phyloP scores from a whole-genome alignment of 2,888 invertebrate species.

The Xanthorhoe designata region DNA sequence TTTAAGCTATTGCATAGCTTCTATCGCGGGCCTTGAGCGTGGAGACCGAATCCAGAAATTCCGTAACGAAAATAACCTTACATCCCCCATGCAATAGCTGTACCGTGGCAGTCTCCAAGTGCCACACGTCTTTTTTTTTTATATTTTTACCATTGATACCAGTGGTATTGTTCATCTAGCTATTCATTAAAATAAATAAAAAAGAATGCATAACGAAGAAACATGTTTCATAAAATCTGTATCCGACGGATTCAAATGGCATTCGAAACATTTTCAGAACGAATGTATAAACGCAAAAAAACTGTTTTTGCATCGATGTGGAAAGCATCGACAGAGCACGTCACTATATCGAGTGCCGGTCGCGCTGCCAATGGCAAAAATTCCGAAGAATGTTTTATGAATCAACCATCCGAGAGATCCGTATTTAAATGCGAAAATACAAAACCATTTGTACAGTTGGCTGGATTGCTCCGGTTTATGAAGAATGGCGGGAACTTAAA shows the following conservation, averaged over 20 bases:
- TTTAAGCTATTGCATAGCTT: no score
- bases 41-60: no score
- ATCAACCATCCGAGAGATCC: conserved; percentile 35
- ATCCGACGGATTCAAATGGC: neutral
- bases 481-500: conserved; percentile 17
- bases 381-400: conserved; percentile 44
- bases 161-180: neutral
- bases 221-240: neutral
- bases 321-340: conserved; percentile 10
- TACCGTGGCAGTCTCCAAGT: no score
- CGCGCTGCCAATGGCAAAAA: conserved; percentile 36
- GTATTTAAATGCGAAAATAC: conserved; percentile 43
- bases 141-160: neutral
- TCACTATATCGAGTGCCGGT: conserved; percentile 34
- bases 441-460: conserved; percentile 43
- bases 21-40: no score
- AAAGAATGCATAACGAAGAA: neutral
- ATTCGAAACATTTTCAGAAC: neutral
- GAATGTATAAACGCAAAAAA: neutral
- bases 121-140: no score
- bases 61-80: no score
- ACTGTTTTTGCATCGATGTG: conserved; percentile 11
- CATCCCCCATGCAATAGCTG: no score
- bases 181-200: no score
- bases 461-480: conserved; percentile 25